Percentiles rank a stretch among this genome's conserved stretches.
These are phyloP conservation scores for Dallia pectoralis DNA, from an alignment of 2,797 vertebrate species.

Conservation along the genomic window DNA sequence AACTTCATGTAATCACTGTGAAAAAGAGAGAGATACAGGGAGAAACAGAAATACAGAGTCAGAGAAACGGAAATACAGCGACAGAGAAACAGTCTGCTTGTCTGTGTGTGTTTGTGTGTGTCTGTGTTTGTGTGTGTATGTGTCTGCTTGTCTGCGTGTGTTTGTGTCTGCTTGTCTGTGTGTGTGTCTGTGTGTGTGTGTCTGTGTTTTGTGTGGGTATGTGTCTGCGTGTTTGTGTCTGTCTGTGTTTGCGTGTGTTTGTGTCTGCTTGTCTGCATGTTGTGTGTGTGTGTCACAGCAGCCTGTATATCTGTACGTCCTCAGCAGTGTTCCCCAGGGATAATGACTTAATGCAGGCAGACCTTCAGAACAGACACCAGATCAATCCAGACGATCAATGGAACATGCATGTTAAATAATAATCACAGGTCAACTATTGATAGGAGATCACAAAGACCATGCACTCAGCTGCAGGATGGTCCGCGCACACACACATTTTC, in stretches of 20 bases:
- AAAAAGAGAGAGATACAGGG: no score
- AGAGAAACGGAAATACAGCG: no score
- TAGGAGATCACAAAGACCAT: constrained; percentile 42
- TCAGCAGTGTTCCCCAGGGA: constrained; percentile 68
- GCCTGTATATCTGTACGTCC: constrained; percentile 33
- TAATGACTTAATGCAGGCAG: constrained; percentile 70
- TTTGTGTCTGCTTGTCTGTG: no score
- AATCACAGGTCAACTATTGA: constrained; percentile 78
- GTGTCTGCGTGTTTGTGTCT: constrained; percentile 29
- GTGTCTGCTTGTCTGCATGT: neutral
- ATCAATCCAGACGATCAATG: constrained; percentile 73
- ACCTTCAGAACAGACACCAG: constrained; percentile 70
- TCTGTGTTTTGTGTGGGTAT: no score
- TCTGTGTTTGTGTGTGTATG: no score
- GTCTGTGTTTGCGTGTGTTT: constrained; percentile 21
- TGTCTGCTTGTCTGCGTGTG: no score
- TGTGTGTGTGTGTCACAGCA: constrained; percentile 1
- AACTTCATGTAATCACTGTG: no score
- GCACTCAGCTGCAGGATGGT: neutral
- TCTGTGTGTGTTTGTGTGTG: no score
- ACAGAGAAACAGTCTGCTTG: no score
- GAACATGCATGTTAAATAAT: constrained; percentile 81
- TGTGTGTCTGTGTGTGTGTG: no score
- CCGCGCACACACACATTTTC: neutral
- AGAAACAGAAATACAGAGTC: no score